phyloP scores from a whole-genome alignment of 2,113 vertebrate species.

The Numida meleagris region DNA sequence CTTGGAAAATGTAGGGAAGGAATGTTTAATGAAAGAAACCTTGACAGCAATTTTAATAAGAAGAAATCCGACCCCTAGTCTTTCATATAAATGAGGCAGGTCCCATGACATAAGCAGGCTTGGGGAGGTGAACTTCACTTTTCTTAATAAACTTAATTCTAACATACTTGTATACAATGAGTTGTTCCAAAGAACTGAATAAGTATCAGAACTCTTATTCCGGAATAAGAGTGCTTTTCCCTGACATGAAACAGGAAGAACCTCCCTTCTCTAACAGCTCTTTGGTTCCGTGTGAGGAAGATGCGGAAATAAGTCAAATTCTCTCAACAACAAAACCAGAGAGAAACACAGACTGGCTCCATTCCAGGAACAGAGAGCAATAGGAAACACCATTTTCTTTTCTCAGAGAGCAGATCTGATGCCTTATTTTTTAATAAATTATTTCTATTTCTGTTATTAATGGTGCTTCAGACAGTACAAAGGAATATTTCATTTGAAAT shows the following conservation, averaged over 20 bases:
- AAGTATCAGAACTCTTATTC: not conserved
- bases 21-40: not conserved
- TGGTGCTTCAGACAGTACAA: not conserved
- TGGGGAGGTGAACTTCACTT: not conserved
- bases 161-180: not conserved
- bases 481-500: not conserved
- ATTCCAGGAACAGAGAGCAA: not conserved
- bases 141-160: not conserved
- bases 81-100: not conserved
- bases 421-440: not conserved
- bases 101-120: not conserved
- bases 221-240: not conserved
- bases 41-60: not conserved
- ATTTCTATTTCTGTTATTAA: not conserved
- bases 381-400: not conserved
- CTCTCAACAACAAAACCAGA: not conserved
- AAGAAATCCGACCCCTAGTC: not conserved
- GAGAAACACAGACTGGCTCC: not conserved
- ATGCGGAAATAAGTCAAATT: not conserved
- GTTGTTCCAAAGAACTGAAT: not conserved
- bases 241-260: not conserved
- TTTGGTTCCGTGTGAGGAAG: not conserved
- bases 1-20: not conserved
- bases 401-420: not conserved
- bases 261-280: not conserved